These are phyloP conservation scores for Marmota flaviventris DNA, from an alignment of 2,113 vertebrate species.

Conservation along the genomic window DNA sequence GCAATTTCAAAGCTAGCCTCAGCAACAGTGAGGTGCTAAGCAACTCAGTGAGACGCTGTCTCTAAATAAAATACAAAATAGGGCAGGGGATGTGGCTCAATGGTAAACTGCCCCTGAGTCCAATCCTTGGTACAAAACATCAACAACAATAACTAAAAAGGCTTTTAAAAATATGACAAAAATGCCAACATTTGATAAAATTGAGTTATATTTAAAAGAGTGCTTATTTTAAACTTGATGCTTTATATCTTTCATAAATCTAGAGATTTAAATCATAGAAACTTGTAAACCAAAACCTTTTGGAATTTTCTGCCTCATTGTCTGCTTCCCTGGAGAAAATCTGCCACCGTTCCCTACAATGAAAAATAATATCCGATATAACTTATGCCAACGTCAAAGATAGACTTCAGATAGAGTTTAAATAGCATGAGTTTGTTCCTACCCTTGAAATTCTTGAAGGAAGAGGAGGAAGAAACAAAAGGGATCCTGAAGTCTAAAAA, in stretches of 20 bases:
- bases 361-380: neutral
- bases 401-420: neutral
- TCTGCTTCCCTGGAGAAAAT: neutral
- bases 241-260: constrained; percentile 20
- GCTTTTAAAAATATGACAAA: neutral
- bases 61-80: too few relatives aligned
- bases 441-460: neutral
- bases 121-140: too few relatives aligned
- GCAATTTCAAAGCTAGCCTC: too few relatives aligned
- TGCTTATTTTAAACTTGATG: neutral
- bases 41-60: too few relatives aligned
- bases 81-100: too few relatives aligned
- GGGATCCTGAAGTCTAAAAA: neutral
- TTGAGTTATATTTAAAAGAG: neutral
- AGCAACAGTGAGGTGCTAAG: too few relatives aligned
- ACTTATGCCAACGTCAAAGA: neutral
- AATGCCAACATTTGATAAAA: neutral
- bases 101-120: too few relatives aligned
- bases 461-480: too few relatives aligned
- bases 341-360: neutral
- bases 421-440: neutral
- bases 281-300: neutral
- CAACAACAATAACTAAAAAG: neutral
- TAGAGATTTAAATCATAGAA: neutral
- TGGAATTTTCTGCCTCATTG: neutral